Base-by-base conservation (phyloP, 1,140 invertebrate genomes). In the Danaus melanippus region DNA sequence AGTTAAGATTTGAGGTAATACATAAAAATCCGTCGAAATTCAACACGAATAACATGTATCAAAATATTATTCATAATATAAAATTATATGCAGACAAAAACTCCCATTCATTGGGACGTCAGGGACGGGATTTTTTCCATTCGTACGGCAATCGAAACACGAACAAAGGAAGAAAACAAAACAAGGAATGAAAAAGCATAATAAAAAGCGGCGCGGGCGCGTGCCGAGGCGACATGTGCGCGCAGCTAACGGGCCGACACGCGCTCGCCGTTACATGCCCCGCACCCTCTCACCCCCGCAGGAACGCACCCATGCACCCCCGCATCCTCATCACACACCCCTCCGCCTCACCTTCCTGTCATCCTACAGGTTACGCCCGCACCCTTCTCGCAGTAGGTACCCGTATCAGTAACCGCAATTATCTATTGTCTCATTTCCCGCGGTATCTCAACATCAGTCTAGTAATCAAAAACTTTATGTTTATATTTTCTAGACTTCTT, bases 161-260 rank as follows among this genome's bases (percentile, higher is more conserved):
- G 69, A 79, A 79, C 75, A 84, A 84, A 82, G 76, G 72, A 62
- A 73, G 63, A 71, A 73, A 76, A 76, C 67, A 79, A 76, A 79
- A 76, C 60, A 58, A 62, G 62, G 58, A 62, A 56, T 76, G 66
- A 82, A 84, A 84, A 75, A 76, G 69, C 62, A 68, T 61, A 48
- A 74, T 81, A 86, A 82, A 82, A 86, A 84, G 74, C 48, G 64
- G 70, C 62, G 67, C 65, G 72, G 71, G 76, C 83, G 83, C 83
- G 83, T 86, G 83, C 83, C 80, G 73, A 57, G 58, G 79, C 81
- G 80, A 82, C 83, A 86, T 86, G 83, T 86, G 83, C 80, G 71
- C 73, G 76, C 74, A 58, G 61, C 47, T 84, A 83, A 83, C 83
- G 79, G 80, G 79, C 74, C 79, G 76, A 50, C 74, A 53, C 65